A percentile compares a stretch with the other conserved stretches of the same genome.
Evolutionary conservation across 2,888 invertebrate species (phyloP).

Genomic region (Amiota communis): DNA sequence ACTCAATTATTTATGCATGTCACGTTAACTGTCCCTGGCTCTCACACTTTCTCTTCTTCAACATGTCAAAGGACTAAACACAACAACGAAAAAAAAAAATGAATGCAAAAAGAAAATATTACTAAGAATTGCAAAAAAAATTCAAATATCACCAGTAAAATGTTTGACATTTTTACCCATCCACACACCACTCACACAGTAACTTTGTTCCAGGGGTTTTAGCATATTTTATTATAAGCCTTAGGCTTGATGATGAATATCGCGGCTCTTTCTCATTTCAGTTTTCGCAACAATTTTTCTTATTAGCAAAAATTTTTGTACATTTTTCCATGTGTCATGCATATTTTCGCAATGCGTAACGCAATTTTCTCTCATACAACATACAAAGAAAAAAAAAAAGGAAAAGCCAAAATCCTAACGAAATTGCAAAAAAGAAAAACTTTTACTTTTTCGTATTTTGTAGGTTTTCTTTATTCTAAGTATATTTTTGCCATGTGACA

Average conservation of each 20-base stretch:
- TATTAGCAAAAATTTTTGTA: neutral
- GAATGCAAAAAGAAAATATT: slow-evolving; percentile 32
- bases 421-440: too few species aligned
- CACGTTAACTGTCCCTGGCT: slow-evolving; percentile 50
- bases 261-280: neutral
- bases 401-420: too few species aligned
- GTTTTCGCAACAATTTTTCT: neutral
- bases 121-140: slow-evolving; percentile 41
- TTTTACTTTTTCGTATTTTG: too few species aligned
- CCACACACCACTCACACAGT: neutral
- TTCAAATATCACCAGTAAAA: slow-evolving; percentile 58
- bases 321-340: slow-evolving; percentile 10
- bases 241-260: neutral
- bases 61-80: too few species aligned
- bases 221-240: neutral
- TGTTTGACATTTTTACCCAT: slow-evolving; percentile 36
- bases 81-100: slow-evolving; percentile 36
- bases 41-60: neutral
- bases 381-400: too few species aligned
- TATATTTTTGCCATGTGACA: slow-evolving; percentile 32
- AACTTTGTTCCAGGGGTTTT: slow-evolving; percentile 6
- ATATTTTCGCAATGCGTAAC: neutral
- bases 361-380: neutral
- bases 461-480: too few species aligned
- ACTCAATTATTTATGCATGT: slow-evolving; percentile 67